Percentiles rank a stretch among this genome's conserved stretches.
These are phyloP conservation scores for Bubalus kerabau DNA, from an alignment of 2,113 vertebrate genomes.

Conservation along the genomic window DNA sequence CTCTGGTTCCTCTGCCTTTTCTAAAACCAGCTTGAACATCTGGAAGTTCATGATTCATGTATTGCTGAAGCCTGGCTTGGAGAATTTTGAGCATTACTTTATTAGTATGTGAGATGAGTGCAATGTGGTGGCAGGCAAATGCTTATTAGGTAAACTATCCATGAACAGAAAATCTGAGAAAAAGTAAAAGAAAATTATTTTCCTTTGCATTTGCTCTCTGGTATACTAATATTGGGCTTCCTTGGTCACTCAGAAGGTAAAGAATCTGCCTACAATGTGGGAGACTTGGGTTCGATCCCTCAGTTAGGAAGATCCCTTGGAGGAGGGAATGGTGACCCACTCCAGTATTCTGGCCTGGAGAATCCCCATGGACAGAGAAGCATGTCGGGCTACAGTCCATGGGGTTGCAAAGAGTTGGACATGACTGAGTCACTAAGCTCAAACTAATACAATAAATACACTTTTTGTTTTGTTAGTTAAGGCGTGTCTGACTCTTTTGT, in stretches of 20 bases:
- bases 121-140: neutral
- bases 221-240: neutral
- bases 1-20: too few relatives aligned
- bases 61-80: too few relatives aligned
- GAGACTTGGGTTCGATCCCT: neutral
- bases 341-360: neutral
- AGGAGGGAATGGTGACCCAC: neutral
- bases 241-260: neutral
- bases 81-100: too few relatives aligned
- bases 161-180: neutral
- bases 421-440: neutral
- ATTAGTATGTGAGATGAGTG: too few relatives aligned
- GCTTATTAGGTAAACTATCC: neutral
- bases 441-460: neutral
- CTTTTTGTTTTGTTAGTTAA: neutral
- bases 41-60: too few relatives aligned
- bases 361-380: neutral
- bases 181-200: neutral
- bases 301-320: neutral
- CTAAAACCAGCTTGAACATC: too few relatives aligned
- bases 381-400: neutral
- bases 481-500: neutral
- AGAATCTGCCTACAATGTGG: neutral
- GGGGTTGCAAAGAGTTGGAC: rapidly evolving
- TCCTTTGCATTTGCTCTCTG: neutral